Evolutionary conservation across 2,797 vertebrate species (phyloP).

Genomic region (Mallotus villosus): DNA sequence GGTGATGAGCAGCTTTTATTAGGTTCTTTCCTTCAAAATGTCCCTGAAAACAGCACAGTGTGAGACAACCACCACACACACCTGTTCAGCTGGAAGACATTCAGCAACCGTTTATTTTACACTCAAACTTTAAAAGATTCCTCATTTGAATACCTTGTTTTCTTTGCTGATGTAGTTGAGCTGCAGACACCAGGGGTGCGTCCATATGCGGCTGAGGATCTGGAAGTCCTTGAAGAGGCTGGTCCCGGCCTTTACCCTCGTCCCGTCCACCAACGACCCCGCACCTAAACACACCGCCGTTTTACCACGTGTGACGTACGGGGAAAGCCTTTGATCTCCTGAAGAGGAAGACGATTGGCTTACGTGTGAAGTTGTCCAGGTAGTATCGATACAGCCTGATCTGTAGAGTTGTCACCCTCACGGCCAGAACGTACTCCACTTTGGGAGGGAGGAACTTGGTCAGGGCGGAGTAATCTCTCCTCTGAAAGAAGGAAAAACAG

Average conservation of each 20-base stretch:
- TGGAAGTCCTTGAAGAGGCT: conserved; percentile 94
- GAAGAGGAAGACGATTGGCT: not conserved
- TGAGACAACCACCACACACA: no score
- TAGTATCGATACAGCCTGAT: conserved; percentile 88
- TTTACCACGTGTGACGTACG: not conserved
- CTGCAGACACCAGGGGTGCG: conserved; percentile 96
- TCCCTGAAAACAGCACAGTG: conserved; percentile 18
- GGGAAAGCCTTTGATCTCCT: not conserved
- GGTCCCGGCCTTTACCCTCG: conserved; percentile 35
- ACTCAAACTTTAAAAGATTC: not conserved
- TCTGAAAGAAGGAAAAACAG: conserved; percentile 65
- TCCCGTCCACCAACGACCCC: not conserved
- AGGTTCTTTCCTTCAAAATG: conserved; percentile 27
- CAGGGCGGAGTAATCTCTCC: conserved; percentile 91
- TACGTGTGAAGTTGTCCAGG: conserved; percentile 87
- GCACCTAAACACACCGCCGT: not conserved
- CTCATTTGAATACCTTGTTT: conserved; percentile 82
- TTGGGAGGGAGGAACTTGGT: conserved; percentile 95
- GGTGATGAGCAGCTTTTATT: conserved; percentile 2
- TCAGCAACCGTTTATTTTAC: not conserved
- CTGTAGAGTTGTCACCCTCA: conserved; percentile 88
- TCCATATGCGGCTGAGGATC: conserved; percentile 91
- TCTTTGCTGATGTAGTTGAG: conserved; percentile 85
- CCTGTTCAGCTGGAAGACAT: not conserved
- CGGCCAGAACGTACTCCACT: conserved; percentile 89